Evolutionary conservation across 2,113 vertebrate species (phyloP).

Genomic region (Alces alces): DNA sequence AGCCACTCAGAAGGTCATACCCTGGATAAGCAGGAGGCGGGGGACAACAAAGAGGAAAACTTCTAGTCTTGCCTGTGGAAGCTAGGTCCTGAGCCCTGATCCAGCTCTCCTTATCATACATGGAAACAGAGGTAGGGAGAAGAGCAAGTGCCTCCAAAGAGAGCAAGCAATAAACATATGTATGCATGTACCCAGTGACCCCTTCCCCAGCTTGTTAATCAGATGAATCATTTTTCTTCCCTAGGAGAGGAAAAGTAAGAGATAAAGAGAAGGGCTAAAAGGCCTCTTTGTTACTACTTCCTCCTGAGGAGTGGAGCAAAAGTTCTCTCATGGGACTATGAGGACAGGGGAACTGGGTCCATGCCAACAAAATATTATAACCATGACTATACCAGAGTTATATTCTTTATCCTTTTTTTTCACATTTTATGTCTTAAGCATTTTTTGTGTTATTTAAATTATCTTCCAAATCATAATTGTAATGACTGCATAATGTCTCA

Average conservation of each 20-base stretch:
- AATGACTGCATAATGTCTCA: background rate
- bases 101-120: background rate
- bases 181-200: background rate
- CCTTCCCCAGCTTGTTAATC: background rate
- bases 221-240: background rate
- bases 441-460: background rate
- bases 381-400: background rate
- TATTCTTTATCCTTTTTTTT: background rate
- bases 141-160: background rate
- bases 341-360: background rate
- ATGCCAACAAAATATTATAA: background rate
- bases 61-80: background rate
- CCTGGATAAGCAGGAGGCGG: background rate
- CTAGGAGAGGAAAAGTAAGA: background rate
- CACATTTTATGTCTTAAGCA: background rate
- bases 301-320: background rate
- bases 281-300: background rate
- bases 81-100: background rate
- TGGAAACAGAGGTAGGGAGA: background rate
- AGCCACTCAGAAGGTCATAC: background rate
- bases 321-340: background rate
- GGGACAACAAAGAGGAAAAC: background rate
- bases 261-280: background rate
- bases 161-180: background rate
- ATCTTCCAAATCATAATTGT: background rate